Conservation (phyloP, 2,113 vertebrate genomes). For the Zosterops borbonicus region DNA sequence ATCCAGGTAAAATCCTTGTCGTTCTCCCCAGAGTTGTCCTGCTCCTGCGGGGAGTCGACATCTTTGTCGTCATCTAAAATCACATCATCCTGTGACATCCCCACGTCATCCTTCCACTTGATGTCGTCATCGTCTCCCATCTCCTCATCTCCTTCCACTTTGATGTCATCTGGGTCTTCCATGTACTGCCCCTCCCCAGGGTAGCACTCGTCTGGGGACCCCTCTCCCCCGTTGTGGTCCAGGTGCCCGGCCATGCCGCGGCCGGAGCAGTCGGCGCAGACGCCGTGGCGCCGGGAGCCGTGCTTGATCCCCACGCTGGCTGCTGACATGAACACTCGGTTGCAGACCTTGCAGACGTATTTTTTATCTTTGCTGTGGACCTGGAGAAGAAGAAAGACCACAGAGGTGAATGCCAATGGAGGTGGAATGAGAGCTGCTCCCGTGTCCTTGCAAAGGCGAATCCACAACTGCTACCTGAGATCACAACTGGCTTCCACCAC, state of each 20-base stretch:
- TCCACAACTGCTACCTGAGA: rapidly evolving
- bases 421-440: rapidly evolving
- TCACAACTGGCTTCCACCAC: rapidly evolving
- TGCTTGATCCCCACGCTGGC: slow-evolving; percentile 98
- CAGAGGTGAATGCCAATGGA: rapidly evolving
- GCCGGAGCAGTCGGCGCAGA: slow-evolving; percentile 91
- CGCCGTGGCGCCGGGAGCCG: slow-evolving; percentile 92
- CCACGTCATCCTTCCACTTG: slow-evolving; percentile 84
- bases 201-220: slow-evolving; percentile 88
- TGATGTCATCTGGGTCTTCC: slow-evolving; percentile 81
- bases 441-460: not conserved
- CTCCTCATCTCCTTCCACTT: slow-evolving; percentile 81
- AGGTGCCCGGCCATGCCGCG: slow-evolving; percentile 80
- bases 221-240: slow-evolving; percentile 82
- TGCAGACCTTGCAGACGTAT: slow-evolving; percentile 97
- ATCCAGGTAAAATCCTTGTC: slow-evolving; percentile 96
- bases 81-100: slow-evolving; percentile 78
- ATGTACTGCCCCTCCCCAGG: slow-evolving; percentile 84
- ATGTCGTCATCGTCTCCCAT: slow-evolving; percentile 86
- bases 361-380: slow-evolving; percentile 99
- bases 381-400: slow-evolving; percentile 53
- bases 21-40: slow-evolving; percentile 81
- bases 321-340: slow-evolving; percentile 94
- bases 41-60: slow-evolving; percentile 85
- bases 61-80: slow-evolving; percentile 86